A percentile compares a stretch with the other conserved stretches of the same genome.
phyloP scores from a whole-genome alignment of 1,140 invertebrate genomes.

The Diplogasteroides magnus region DNA sequence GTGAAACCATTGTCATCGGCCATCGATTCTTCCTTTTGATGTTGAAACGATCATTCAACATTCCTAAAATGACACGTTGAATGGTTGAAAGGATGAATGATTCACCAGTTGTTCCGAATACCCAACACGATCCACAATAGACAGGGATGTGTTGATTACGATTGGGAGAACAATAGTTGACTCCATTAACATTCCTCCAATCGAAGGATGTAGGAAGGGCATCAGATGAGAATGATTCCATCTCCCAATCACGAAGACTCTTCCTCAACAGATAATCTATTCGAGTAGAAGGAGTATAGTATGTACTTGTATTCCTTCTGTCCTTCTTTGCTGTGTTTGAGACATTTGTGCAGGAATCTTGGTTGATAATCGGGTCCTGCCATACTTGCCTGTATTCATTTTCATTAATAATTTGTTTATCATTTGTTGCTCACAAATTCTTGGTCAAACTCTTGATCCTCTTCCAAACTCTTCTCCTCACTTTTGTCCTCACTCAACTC shows the following conservation, averaged over 20 bases:
- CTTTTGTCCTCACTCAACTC: neutral
- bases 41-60: slow-evolving; percentile 54
- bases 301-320: neutral
- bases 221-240: slow-evolving; percentile 8
- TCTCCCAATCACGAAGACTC: slow-evolving; percentile 22
- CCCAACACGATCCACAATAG: slow-evolving; percentile 54
- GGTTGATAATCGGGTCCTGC: neutral
- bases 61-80: slow-evolving; percentile 29
- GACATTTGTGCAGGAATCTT: neutral
- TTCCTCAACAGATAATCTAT: slow-evolving; percentile 1
- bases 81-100: neutral
- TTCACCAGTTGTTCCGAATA: slow-evolving; percentile 50
- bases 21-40: slow-evolving; percentile 52
- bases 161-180: slow-evolving; percentile 59
- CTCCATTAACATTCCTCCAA: slow-evolving; percentile 60
- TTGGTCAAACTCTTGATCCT: neutral
- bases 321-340: neutral
- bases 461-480: too few relatives aligned
- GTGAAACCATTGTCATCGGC: slow-evolving; percentile 51
- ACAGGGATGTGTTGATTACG: slow-evolving; percentile 57
- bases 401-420: too few relatives aligned
- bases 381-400: too few relatives aligned
- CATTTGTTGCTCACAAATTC: neutral
- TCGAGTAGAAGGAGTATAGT: neutral
- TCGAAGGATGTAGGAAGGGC: slow-evolving; percentile 57